Conservation (phyloP, 2,888 invertebrate species). For the Agrochola macilenta region DNA sequence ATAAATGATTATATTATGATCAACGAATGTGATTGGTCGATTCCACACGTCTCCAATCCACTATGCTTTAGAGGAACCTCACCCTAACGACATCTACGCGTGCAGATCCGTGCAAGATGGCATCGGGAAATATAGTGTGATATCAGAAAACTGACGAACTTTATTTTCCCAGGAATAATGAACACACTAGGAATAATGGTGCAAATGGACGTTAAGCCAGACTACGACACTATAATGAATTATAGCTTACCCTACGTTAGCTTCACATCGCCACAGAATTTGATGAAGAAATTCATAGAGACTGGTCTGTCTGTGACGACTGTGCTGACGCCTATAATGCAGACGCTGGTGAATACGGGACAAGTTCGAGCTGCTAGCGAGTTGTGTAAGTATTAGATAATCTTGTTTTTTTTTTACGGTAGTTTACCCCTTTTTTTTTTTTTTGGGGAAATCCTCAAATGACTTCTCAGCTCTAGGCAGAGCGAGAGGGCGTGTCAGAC, state of each 20-base stretch:
- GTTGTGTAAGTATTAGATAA: conserved; percentile 82
- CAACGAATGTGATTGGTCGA: not conserved
- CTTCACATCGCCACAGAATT: conserved; percentile 84
- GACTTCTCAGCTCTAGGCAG: too few relatives aligned
- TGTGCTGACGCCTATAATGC: conserved; percentile 87
- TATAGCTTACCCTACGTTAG: conserved; percentile 90
- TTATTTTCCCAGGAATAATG: conserved; percentile 84
- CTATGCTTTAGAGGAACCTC: not conserved
- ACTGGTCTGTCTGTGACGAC: conserved; percentile 79
- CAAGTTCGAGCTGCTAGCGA: conserved; percentile 86
- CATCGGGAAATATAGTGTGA: not conserved
- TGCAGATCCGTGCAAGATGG: not conserved
- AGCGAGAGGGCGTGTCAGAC: too few relatives aligned
- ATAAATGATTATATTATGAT: too few relatives aligned
- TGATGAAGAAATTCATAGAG: conserved; percentile 88
- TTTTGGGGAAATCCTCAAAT: too few relatives aligned
- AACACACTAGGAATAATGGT: conserved; percentile 89
- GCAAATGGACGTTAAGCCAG: conserved; percentile 88
- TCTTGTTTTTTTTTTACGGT: not conserved
- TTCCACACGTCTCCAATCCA: not conserved
- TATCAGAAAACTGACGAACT: not conserved
- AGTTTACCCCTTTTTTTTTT: too few relatives aligned
- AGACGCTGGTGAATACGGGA: conserved; percentile 83
- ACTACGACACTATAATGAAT: conserved; percentile 89
- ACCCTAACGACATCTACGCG: not conserved